Conservation (phyloP, 1,140 invertebrate genomes). For the Bombus picipes region DNA sequence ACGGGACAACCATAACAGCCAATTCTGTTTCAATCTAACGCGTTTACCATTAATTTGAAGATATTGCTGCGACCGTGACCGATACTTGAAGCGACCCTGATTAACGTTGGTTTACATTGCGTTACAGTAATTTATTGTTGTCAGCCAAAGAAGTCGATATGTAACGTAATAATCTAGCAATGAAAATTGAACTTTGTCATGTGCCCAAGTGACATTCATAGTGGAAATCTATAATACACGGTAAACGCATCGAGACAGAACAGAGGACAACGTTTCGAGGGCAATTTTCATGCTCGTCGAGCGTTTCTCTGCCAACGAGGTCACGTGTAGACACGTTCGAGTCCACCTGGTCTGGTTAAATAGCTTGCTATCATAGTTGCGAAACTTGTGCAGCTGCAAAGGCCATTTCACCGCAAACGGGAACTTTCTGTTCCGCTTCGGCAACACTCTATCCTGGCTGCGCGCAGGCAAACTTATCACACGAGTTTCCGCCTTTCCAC, state of each 20-base stretch:
- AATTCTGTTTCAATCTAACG: background rate
- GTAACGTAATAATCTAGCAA: too few species aligned
- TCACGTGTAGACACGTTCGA: conserved; percentile 3
- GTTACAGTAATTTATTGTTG: too few species aligned
- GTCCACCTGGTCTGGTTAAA: conserved; percentile 9
- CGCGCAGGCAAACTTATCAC: background rate
- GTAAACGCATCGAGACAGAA: background rate
- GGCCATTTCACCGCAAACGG: conserved; percentile 2
- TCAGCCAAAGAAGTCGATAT: too few species aligned
- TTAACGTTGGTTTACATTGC: too few species aligned
- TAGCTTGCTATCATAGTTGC: conserved; percentile 2
- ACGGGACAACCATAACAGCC: background rate
- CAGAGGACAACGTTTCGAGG: background rate
- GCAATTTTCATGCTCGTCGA: conserved; percentile 4
- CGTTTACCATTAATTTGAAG: background rate
- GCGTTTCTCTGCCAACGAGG: background rate
- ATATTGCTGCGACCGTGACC: too few species aligned
- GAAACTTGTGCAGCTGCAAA: background rate
- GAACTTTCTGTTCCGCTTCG: conserved; percentile 9
- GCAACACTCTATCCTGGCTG: background rate
- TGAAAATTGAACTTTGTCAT: too few species aligned
- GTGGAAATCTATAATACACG: too few species aligned
- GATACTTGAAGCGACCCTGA: too few species aligned
- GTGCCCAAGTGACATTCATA: too few species aligned
- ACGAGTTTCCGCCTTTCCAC: background rate